Percentiles rank a stretch among this genome's conserved stretches.
Conservation (phyloP, 1,140 invertebrate genomes). For the Papilio dardanus region DNA sequence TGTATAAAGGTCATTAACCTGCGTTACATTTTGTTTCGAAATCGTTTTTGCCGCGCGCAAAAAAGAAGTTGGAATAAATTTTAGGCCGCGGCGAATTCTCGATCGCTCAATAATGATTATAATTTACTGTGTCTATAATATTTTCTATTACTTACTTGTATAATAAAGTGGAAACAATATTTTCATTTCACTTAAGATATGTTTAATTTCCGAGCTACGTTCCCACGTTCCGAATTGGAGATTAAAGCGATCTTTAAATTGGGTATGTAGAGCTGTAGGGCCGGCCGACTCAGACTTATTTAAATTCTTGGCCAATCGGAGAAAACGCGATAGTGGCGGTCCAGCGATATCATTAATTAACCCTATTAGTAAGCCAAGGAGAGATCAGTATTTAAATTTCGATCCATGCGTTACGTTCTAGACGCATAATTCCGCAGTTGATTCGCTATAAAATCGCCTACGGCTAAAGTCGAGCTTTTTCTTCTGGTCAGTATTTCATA, state of each 20-base stretch:
- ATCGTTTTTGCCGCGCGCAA: slow-evolving; percentile 8
- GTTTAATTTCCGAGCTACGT: not conserved
- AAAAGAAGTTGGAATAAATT: slow-evolving; percentile 18
- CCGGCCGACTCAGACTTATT: slow-evolving; percentile 25
- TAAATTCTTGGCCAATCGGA: slow-evolving; percentile 33
- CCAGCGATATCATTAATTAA: slow-evolving; percentile 24
- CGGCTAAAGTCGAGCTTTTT: slow-evolving; percentile 5
- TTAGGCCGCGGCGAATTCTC: not conserved
- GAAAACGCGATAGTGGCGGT: slow-evolving; percentile 8
- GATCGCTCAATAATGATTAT: not conserved
- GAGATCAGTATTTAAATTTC: slow-evolving; percentile 33
- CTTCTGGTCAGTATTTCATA: not conserved
- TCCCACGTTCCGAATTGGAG: slow-evolving; percentile 1
- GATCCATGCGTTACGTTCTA: slow-evolving; percentile 20
- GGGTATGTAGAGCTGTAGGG: slow-evolving; percentile 8
- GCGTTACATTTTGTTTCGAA: slow-evolving; percentile 28
- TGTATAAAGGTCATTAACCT: slow-evolving; percentile 25
- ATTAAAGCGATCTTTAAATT: slow-evolving; percentile 15
- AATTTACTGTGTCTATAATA: not conserved
- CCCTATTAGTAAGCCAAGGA: slow-evolving; percentile 31
- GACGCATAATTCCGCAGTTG: slow-evolving; percentile 14
- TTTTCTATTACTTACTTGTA: not conserved
- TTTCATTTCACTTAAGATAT: not conserved
- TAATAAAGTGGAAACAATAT: not conserved
- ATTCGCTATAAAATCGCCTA: slow-evolving; percentile 10